Base-by-base conservation (phyloP, 1,140 invertebrate genomes). In the Drosophila kohkoa region DNA sequence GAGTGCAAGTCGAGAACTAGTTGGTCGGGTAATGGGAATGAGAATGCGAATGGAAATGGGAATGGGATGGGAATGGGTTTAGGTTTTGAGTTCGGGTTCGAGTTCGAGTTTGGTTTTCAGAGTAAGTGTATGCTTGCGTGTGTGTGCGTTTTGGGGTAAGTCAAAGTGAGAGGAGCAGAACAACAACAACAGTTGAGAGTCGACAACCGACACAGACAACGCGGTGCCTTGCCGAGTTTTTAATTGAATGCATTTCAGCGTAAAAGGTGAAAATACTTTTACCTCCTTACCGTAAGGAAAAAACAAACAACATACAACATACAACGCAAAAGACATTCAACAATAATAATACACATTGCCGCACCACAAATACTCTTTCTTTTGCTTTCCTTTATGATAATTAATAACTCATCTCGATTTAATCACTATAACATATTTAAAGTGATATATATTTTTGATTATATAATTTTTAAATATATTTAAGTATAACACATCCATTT, bases 231-330 rank as follows among this genome's bases (percentile, higher is more conserved):
- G 57, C 63, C 75, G 82, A 85, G 82, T 86, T 86, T 86, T 86
- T 86, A 86, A 86, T 86, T 86, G 79, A 86, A 86, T 86, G 82
- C 82, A 79, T 86, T 71, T 86, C 54, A 86, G 82, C 82, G 75
- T 78, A 86, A 86, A 81, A 86, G 82, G 82, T 86, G 82, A 79
- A 82, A 86, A 86, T 79, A 81, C 74, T 75, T 78, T 72, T 72
- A 66, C 73, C 52, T 79, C 62, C 76, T 73, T 73, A 59, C 11
- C 30, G 25, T 48, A 13, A 46, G 49, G 58, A 69, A 25, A 35
- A 62, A 11, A 10, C 5, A 25, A 25, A 51, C 58, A 15, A 49
- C 20, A 25, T 20, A 20, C 20, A 20, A 20, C 20, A 20, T 25
- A 25, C 20, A 25, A 25, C 20, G 48, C 35, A 13, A 32, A 46